Conservation (phyloP, 2,888 invertebrate species). For the Ophraella communa region DNA sequence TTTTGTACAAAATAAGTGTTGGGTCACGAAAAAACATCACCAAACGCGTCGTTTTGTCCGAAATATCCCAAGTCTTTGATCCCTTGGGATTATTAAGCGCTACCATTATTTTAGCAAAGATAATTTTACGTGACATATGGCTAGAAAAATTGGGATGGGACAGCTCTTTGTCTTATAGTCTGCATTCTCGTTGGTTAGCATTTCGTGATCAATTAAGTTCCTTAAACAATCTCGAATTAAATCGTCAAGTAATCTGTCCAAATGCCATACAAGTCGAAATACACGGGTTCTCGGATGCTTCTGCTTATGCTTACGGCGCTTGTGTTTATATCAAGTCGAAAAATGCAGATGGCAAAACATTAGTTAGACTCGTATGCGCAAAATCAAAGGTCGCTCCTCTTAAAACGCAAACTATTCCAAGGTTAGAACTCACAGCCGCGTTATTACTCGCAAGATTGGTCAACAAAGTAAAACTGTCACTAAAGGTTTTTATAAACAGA, state of each 20-base stretch:
- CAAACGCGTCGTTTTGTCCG: constrained; percentile 11
- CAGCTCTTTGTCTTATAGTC: constrained; percentile 6
- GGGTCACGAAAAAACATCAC: not conserved
- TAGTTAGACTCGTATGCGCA: not conserved
- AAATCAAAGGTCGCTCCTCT: not conserved
- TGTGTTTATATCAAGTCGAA: not conserved
- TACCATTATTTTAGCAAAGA: constrained; percentile 21
- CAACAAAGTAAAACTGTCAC: too few species aligned
- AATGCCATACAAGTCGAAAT: too few species aligned
- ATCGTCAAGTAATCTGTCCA: too few species aligned
- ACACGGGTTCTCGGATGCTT: constrained; percentile 1
- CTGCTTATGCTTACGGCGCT: not conserved
- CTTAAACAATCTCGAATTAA: not conserved
- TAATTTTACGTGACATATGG: too few species aligned
- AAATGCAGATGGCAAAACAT: not conserved
- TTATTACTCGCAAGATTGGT: too few species aligned
- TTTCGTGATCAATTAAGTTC: not conserved
- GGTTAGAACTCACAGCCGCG: too few species aligned
- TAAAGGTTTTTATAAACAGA: too few species aligned
- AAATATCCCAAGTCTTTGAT: constrained; percentile 26
- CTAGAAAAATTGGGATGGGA: constrained; percentile 23
- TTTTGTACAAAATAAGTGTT: not conserved
- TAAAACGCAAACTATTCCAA: not conserved
- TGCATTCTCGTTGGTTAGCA: constrained; percentile 1
- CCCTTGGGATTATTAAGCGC: constrained; percentile 24